Percentiles rank a stretch among this genome's conserved stretches.
Conservation (phyloP, 2,888 invertebrate genomes). For the Thyatira batis region DNA sequence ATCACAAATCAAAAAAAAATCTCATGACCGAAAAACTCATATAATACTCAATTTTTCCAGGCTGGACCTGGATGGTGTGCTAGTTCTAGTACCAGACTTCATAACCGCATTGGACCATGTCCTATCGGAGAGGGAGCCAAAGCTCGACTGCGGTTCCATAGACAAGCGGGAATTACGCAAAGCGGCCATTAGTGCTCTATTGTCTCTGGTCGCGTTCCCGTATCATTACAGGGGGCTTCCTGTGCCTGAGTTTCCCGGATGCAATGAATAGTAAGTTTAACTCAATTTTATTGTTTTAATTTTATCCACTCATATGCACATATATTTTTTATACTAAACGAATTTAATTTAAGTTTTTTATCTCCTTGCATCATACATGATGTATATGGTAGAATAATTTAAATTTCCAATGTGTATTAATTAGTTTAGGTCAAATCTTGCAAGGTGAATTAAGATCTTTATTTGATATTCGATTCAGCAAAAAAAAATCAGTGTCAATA, state of each 20-base stretch:
- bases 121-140: conserved; percentile 91
- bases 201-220: conserved; percentile 96
- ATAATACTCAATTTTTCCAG: conserved; percentile 46
- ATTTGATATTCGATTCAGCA: too few relatives aligned
- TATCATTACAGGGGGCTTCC: conserved; percentile 92
- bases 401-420: too few relatives aligned
- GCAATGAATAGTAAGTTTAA: conserved; percentile 73
- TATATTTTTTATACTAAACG: too few relatives aligned
- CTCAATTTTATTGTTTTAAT: not conserved
- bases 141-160: conserved; percentile 86
- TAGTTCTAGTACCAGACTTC: conserved; percentile 94
- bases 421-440: too few relatives aligned
- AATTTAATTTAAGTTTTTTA: too few relatives aligned
- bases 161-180: conserved; percentile 91
- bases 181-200: conserved; percentile 94
- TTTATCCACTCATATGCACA: too few relatives aligned
- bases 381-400: too few relatives aligned
- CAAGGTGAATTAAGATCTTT: too few relatives aligned
- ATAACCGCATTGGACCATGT: conserved; percentile 95
- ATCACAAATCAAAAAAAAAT: too few relatives aligned
- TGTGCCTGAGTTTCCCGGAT: conserved; percentile 86
- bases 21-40: too few relatives aligned
- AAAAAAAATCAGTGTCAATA: too few relatives aligned
- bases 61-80: conserved; percentile 95
- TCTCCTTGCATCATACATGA: too few relatives aligned